Conservation (phyloP, 2,888 invertebrate species). For the Schizaphis graminum region DNA sequence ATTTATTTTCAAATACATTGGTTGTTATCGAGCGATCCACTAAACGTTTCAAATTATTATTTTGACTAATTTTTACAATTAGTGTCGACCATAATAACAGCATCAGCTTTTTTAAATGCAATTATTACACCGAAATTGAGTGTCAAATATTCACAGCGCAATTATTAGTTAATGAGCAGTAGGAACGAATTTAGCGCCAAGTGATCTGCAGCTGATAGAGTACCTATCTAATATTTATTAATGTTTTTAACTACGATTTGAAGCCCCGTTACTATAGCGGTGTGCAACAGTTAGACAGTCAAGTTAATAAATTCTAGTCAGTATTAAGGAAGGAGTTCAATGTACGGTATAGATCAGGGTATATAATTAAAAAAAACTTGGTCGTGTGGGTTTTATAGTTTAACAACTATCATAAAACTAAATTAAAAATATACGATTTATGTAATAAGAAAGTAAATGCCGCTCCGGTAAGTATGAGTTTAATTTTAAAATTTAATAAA, state of each 20-base stretch:
- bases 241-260: neutral
- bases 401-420: neutral
- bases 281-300: neutral
- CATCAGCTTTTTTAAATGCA: neutral
- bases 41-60: neutral
- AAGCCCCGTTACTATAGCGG: neutral
- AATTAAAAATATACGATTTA: neutral
- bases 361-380: neutral
- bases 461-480: neutral
- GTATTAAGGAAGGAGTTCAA: neutral
- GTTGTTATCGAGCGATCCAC: neutral
- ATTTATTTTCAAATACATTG: neutral
- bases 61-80: neutral
- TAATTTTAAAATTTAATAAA: conserved; percentile 9
- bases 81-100: neutral
- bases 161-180: neutral
- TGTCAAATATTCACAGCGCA: neutral
- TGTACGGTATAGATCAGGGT: neutral
- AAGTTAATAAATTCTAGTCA: neutral
- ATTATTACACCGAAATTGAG: neutral
- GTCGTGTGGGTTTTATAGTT: neutral
- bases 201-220: neutral
- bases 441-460: neutral
- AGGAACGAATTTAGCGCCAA: neutral
- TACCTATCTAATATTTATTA: neutral